These are phyloP conservation scores for Phengaris arion DNA, from an alignment of 2,888 invertebrate species.

Conservation along the genomic window DNA sequence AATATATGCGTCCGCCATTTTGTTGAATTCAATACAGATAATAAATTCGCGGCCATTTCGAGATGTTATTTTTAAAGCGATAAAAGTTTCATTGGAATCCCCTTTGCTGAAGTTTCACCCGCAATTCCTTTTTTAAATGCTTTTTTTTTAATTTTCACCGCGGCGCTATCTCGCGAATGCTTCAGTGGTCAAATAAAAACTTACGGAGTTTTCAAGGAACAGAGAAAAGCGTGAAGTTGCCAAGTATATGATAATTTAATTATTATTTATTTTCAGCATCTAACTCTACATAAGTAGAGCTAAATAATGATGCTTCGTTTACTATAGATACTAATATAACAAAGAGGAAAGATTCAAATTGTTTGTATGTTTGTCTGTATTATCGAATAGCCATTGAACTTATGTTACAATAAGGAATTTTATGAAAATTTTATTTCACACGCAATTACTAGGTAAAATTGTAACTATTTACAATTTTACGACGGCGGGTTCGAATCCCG, in stretches of 20 bases:
- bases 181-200: slow-evolving; percentile 80
- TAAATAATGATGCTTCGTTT: not conserved
- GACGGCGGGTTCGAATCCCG: too few species aligned
- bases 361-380: too few species aligned
- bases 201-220: slow-evolving; percentile 71
- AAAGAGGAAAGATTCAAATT: too few species aligned
- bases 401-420: too few species aligned
- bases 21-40: slow-evolving; percentile 51
- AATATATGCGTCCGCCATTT: slow-evolving; percentile 70
- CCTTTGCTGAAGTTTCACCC: slow-evolving; percentile 45
- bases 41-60: slow-evolving; percentile 41
- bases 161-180: slow-evolving; percentile 78
- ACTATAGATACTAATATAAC: too few species aligned
- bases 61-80: slow-evolving; percentile 37
- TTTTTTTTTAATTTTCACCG: slow-evolving; percentile 76
- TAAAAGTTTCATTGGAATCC: slow-evolving; percentile 41
- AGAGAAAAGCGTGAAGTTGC: slow-evolving; percentile 43
- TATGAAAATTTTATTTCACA: too few species aligned
- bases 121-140: slow-evolving; percentile 54
- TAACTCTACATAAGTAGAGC: too few species aligned
- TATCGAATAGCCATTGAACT: too few species aligned
- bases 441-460: too few species aligned
- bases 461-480: too few species aligned
- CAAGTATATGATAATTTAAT: slow-evolving; percentile 33
- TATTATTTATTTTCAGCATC: slow-evolving; percentile 25